Conservation (phyloP, 2,113 vertebrate genomes). For the Takifugu flavidus region DNA sequence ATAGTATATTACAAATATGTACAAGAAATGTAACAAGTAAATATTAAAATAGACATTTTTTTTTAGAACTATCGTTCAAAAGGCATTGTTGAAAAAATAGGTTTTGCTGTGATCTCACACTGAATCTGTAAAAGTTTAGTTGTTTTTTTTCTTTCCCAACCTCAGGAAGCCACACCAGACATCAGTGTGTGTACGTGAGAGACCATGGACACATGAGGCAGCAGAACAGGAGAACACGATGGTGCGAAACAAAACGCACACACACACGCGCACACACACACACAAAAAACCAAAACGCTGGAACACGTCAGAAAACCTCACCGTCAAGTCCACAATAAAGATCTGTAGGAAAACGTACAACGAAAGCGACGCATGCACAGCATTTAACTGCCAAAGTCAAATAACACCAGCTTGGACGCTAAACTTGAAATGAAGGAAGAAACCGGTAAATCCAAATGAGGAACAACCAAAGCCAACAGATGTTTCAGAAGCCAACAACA, state of each 20-base stretch:
- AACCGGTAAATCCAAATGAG: conserved; percentile 29
- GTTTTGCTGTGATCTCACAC: conserved; percentile 86
- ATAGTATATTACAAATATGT: conserved; percentile 98
- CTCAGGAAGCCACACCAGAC: conserved; percentile 79
- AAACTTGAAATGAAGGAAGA: conserved; percentile 66
- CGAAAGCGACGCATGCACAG: conserved; percentile 88
- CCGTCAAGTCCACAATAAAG: conserved; percentile 71
- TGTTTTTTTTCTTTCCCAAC: conserved; percentile 47
- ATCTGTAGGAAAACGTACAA: conserved; percentile 75
- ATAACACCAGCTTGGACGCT: conserved; percentile 79
- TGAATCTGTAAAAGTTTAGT: conserved; percentile 78
- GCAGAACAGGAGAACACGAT: conserved; percentile 66
- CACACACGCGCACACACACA: too few relatives aligned
- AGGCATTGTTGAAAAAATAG: conserved; percentile 93
- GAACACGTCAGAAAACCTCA: conserved; percentile 77
- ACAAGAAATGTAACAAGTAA: conserved; percentile 93
- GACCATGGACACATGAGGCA: conserved; percentile 78
- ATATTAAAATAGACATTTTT: conserved; percentile 99
- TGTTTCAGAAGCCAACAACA: conserved; percentile 82
- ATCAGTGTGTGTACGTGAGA: conserved; percentile 74
- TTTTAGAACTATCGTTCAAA: conserved; percentile 96
- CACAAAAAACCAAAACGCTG: conserved; percentile 60
- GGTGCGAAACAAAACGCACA: conserved; percentile 44
- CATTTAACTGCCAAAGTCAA: conserved; percentile 75
- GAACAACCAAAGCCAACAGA: conserved; percentile 78